Evolutionary conservation across 2,113 vertebrate genomes (phyloP).

Genomic region (Chelonoidis abingdonii): DNA sequence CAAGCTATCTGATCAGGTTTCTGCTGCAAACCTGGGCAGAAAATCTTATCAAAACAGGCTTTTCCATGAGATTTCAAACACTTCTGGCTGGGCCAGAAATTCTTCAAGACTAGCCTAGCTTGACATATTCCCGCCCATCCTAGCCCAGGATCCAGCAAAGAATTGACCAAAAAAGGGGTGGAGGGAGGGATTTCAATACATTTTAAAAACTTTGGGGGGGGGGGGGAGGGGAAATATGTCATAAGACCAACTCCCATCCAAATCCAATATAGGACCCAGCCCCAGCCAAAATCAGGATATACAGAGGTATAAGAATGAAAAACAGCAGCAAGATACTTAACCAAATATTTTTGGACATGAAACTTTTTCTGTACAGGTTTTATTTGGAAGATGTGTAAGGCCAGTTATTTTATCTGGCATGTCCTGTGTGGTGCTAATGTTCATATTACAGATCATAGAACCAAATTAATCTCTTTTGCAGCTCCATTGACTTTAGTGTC

Average conservation of each 20-base stretch:
- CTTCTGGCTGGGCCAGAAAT: neutral
- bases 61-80: neutral
- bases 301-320: neutral
- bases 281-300: neutral
- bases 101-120: neutral
- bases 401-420: neutral
- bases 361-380: neutral
- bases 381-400: neutral
- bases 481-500: neutral
- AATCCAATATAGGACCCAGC: neutral
- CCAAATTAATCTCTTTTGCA: neutral
- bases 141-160: neutral
- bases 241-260: neutral
- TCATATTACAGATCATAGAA: neutral
- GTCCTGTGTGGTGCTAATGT: neutral
- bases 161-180: neutral
- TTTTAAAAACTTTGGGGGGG: neutral
- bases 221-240: neutral
- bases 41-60: neutral
- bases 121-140: neutral
- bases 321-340: neutral
- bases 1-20: neutral
- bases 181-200: neutral
- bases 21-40: neutral
- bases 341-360: neutral